phyloP scores from a whole-genome alignment of 2,113 vertebrate species.

The Actinemys pallida region DNA sequence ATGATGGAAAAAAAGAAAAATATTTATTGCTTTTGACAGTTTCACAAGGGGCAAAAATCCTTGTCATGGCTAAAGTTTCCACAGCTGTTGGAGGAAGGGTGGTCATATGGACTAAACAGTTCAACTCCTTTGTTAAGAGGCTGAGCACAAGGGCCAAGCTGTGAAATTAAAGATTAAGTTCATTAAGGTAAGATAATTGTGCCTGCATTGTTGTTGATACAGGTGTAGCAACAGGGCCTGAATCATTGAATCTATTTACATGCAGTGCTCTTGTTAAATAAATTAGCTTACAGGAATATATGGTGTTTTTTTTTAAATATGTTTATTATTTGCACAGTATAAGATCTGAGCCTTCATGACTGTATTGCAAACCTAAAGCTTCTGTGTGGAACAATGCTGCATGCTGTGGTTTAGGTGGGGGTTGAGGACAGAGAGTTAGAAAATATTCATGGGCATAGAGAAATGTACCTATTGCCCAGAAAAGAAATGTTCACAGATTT shows the following conservation, averaged over 20 bases:
- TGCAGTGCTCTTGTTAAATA: slow-evolving; percentile 41
- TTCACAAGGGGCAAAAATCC: slow-evolving; percentile 89
- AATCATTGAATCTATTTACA: slow-evolving; percentile 48
- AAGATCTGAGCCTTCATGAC: neutral
- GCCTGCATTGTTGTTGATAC: slow-evolving; percentile 81
- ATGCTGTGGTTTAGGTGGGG: slow-evolving; percentile 32
- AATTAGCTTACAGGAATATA: neutral
- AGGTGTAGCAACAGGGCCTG: slow-evolving; percentile 75
- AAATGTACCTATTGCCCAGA: neutral
- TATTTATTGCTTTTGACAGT: slow-evolving; percentile 93
- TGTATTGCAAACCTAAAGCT: neutral
- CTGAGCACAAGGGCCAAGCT: slow-evolving; percentile 82
- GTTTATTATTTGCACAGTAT: slow-evolving; percentile 51
- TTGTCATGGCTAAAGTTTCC: slow-evolving; percentile 86
- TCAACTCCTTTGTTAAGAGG: slow-evolving; percentile 82
- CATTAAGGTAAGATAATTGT: slow-evolving; percentile 86
- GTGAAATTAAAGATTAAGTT: slow-evolving; percentile 89
- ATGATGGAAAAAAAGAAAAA: slow-evolving; percentile 92
- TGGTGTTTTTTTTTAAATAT: neutral
- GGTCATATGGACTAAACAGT: slow-evolving; percentile 79
- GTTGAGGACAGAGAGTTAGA: neutral
- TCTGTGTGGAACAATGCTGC: neutral
- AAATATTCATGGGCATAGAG: neutral
- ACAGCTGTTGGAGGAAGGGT: slow-evolving; percentile 83
- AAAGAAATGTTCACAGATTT: neutral